A percentile compares a stretch with the other conserved stretches of the same genome.
Conservation (phyloP, 1,140 invertebrate species). For the Drosophila equinoxialis region DNA sequence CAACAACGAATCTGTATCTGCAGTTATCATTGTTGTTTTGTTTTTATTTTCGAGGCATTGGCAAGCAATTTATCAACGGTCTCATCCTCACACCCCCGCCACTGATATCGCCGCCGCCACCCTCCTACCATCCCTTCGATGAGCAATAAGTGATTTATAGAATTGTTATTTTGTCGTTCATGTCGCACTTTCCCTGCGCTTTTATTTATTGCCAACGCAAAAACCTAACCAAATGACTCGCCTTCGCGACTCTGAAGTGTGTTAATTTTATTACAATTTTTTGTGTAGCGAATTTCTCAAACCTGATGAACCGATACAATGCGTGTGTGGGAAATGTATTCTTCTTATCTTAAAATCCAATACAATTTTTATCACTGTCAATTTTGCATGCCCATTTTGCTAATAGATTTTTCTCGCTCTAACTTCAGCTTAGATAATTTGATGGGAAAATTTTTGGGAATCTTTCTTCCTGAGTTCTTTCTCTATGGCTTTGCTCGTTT, state of each 20-base stretch:
- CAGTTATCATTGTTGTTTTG: constrained; percentile 64
- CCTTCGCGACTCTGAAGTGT: constrained; percentile 51
- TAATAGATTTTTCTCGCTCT: constrained; percentile 33
- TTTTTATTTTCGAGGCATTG: constrained; percentile 29
- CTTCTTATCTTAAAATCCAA: constrained; percentile 2
- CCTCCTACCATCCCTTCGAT: not conserved
- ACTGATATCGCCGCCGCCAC: not conserved
- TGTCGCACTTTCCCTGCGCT: constrained; percentile 75
- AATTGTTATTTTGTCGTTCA: constrained; percentile 80
- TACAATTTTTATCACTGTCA: constrained; percentile 4
- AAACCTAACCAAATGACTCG: not conserved
- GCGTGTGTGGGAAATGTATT: constrained; percentile 25
- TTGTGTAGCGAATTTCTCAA: not conserved
- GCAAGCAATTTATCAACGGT: constrained; percentile 50
- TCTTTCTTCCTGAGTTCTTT: no score
- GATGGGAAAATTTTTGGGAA: not conserved
- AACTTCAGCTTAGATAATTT: not conserved
- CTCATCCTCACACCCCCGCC: constrained; percentile 3
- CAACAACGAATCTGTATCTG: constrained; percentile 27
- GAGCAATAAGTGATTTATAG: constrained; percentile 75
- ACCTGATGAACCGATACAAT: not conserved
- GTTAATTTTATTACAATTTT: constrained; percentile 76
- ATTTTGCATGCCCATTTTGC: constrained; percentile 40
- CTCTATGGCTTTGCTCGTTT: no score
- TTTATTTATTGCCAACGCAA: constrained; percentile 62